phyloP scores from a whole-genome alignment of 2,888 invertebrate species.

The Drosophila nr. fundita region DNA sequence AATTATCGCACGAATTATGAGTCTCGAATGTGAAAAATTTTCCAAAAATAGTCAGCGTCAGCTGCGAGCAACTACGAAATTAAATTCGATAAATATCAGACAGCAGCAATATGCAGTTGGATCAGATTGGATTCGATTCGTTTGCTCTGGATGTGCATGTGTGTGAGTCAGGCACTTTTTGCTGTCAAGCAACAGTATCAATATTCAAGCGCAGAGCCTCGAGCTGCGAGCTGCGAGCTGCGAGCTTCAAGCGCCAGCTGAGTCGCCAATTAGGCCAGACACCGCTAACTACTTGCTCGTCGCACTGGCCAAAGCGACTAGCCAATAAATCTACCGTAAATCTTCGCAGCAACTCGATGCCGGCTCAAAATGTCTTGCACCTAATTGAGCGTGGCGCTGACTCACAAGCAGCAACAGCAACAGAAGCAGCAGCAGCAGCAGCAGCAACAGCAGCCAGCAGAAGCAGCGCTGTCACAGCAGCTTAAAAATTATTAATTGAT shows the following conservation, averaged over 20 bases:
- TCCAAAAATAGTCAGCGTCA: constrained; percentile 70
- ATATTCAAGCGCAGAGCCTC: constrained; percentile 63
- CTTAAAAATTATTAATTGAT: constrained; percentile 79
- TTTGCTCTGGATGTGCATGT: constrained; percentile 26
- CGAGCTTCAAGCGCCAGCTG: constrained; percentile 22
- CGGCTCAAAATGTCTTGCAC: constrained; percentile 72
- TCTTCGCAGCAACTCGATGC: constrained; percentile 58
- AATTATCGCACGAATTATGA: constrained; percentile 81
- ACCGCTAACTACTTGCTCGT: constrained; percentile 39
- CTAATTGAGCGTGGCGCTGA: constrained; percentile 75
- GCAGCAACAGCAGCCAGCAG: constrained; percentile 8
- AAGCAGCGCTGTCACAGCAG: constrained; percentile 56
- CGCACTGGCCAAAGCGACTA: constrained; percentile 49
- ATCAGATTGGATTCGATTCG: constrained; percentile 19
- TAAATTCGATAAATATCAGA: constrained; percentile 72
- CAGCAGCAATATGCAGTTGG: constrained; percentile 39
- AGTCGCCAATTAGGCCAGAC: constrained; percentile 75
- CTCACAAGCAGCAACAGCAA: constrained; percentile 41
- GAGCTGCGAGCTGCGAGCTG: not conserved
- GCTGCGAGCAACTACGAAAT: constrained; percentile 46
- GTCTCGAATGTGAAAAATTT: constrained; percentile 73
- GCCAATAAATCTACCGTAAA: constrained; percentile 74
- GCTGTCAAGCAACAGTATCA: constrained; percentile 57
- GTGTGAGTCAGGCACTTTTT: constrained; percentile 27
- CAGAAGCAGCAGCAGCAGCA: not conserved